These are phyloP conservation scores for Hippopotamyrus pictus DNA, from an alignment of 2,797 vertebrate genomes.

Conservation along the genomic window DNA sequence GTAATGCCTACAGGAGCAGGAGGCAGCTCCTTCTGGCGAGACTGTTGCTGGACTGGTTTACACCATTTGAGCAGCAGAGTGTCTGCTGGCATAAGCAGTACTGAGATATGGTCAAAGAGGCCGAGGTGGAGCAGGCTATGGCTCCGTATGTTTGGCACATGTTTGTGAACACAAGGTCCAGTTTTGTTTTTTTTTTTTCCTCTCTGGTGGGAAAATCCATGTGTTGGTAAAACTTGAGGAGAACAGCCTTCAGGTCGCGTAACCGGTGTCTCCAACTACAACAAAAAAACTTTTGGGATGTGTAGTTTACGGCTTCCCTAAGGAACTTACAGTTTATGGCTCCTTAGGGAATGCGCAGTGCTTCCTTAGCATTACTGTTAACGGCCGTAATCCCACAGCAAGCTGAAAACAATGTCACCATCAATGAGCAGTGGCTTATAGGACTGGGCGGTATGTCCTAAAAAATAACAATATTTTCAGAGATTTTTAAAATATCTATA, in stretches of 20 bases:
- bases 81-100: not conserved
- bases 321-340: not conserved
- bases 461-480: not conserved
- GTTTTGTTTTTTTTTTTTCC: not conserved
- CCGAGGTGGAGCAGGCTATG: not conserved
- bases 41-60: not conserved
- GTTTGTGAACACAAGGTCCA: not conserved
- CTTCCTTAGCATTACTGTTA: not conserved
- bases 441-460: not conserved
- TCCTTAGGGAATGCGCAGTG: not conserved
- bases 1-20: not conserved
- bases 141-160: not conserved
- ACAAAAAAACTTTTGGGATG: not conserved
- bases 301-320: not conserved
- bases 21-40: not conserved
- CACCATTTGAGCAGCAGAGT: not conserved
- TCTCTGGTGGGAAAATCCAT: not conserved
- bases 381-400: not conserved
- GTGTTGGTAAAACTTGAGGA: not conserved
- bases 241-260: not conserved
- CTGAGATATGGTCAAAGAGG: not conserved
- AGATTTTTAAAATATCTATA: not conserved
- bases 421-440: not conserved
- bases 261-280: not conserved
- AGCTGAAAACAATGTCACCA: not conserved